Conservation (phyloP, 1,140 invertebrate genomes). For the Neodiprion fabricii region DNA sequence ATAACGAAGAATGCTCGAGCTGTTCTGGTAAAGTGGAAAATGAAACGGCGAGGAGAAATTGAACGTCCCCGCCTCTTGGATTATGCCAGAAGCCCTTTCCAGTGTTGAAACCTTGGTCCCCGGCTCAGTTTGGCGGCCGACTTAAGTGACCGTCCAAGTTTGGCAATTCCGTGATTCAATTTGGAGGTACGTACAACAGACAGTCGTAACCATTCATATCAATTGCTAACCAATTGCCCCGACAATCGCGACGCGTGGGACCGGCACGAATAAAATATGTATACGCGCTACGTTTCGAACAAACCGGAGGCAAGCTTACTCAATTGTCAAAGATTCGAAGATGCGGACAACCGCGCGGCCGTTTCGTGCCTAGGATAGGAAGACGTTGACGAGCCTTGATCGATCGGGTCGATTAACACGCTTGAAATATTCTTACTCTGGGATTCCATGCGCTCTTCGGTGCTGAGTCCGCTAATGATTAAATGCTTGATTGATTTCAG, state of each 20-base stretch:
- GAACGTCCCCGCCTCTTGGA: too few relatives aligned
- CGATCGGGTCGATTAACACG: too few relatives aligned
- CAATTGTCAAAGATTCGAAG: neutral
- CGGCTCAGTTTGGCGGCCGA: neutral
- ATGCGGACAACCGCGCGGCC: neutral
- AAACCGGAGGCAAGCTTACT: neutral
- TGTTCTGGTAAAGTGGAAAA: neutral
- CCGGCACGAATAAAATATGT: neutral
- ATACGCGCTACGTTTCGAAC: neutral
- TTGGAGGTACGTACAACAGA: neutral
- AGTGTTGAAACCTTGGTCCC: neutral
- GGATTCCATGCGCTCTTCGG: neutral
- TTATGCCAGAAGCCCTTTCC: neutral
- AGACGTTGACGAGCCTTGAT: too few relatives aligned
- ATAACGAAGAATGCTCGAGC: neutral
- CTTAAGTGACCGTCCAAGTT: slow-evolving; percentile 1
- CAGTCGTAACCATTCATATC: neutral
- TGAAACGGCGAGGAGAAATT: neutral
- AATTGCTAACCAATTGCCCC: neutral
- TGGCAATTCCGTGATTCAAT: neutral
- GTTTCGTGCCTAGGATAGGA: neutral
- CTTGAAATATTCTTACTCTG: too few relatives aligned
- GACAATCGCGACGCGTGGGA: neutral
- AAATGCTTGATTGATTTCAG: slow-evolving; percentile 49
- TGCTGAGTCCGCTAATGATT: slow-evolving; percentile 34